Conservation (phyloP, 2,113 vertebrate species). For the Gavialis gangeticus region DNA sequence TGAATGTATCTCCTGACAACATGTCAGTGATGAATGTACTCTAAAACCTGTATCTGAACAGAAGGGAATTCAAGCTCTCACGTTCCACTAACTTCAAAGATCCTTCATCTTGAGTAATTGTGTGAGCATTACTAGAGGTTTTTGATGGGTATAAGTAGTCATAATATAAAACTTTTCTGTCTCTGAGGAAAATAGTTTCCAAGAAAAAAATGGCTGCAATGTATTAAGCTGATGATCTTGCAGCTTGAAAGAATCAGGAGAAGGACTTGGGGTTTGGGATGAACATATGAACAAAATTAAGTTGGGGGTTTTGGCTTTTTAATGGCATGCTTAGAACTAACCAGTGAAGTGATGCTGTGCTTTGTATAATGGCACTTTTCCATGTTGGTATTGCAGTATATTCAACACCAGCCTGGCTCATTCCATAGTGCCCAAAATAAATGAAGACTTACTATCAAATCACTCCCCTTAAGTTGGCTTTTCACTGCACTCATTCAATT, state of each 20-base stretch:
- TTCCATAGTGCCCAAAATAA: conserved; percentile 46
- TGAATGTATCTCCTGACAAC: neutral
- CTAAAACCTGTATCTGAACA: neutral
- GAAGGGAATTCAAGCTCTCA: neutral
- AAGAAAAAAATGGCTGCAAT: conserved; percentile 7
- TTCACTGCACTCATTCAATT: neutral
- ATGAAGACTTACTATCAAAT: conserved; percentile 52
- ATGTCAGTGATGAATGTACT: neutral
- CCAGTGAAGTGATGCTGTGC: conserved; percentile 1
- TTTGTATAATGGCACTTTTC: conserved; percentile 50
- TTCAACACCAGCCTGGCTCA: conserved; percentile 49
- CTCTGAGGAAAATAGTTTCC: conserved; percentile 9
- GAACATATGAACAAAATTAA: conserved; percentile 54
- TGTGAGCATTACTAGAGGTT: neutral
- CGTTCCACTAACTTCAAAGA: neutral
- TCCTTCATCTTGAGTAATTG: neutral
- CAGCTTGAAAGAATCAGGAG: conserved; percentile 19
- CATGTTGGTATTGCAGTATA: conserved; percentile 51
- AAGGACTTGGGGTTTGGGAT: neutral
- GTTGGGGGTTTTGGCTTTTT: conserved; percentile 48
- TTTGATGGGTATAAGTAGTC: neutral
- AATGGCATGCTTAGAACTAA: conserved; percentile 48
- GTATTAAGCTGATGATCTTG: neutral
- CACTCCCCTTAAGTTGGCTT: conserved; percentile 18
- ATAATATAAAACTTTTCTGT: neutral